Evolutionary conservation across 2,113 vertebrate species (phyloP).

Genomic region (Stomatorhinus ivindoensis): DNA sequence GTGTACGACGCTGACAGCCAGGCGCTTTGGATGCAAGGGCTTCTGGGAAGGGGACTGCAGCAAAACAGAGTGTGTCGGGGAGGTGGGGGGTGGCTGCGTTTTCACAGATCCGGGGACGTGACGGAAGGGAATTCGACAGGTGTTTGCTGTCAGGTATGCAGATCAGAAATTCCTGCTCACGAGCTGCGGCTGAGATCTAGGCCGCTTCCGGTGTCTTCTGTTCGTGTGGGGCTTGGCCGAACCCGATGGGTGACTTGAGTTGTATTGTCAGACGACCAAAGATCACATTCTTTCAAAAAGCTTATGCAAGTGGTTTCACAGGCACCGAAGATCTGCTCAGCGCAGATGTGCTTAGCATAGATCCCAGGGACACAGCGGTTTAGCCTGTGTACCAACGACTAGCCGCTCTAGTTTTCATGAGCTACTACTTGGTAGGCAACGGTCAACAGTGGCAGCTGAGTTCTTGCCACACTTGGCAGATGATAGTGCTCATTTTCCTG

Average conservation of each 20-base stretch:
- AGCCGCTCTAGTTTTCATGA: neutral
- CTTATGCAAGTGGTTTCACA: slow-evolving; percentile 1
- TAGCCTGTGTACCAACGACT: neutral
- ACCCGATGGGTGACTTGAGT: neutral
- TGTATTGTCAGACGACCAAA: neutral
- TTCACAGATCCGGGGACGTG: slow-evolving; percentile 41
- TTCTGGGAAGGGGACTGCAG: slow-evolving; percentile 57
- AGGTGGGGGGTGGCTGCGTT: slow-evolving; percentile 33
- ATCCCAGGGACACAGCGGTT: neutral
- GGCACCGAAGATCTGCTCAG: neutral
- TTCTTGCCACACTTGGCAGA: neutral
- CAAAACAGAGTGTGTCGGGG: slow-evolving; percentile 69
- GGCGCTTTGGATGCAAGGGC: slow-evolving; percentile 71
- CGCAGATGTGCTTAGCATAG: neutral
- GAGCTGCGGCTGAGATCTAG: neutral
- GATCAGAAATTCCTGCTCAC: slow-evolving; percentile 31
- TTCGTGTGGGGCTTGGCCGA: neutral
- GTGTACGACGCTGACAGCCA: slow-evolving; percentile 81
- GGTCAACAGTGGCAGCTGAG: neutral
- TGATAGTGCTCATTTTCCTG: neutral
- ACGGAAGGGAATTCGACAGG: slow-evolving; percentile 51
- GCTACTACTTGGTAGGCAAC: neutral
- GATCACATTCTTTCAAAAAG: neutral
- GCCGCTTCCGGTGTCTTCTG: neutral
- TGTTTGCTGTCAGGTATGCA: slow-evolving; percentile 39